A percentile compares a stretch with the other conserved stretches of the same genome.
These are phyloP conservation scores for Trisateles emortualis DNA, from an alignment of 2,888 invertebrate species.

Conservation along the genomic window DNA sequence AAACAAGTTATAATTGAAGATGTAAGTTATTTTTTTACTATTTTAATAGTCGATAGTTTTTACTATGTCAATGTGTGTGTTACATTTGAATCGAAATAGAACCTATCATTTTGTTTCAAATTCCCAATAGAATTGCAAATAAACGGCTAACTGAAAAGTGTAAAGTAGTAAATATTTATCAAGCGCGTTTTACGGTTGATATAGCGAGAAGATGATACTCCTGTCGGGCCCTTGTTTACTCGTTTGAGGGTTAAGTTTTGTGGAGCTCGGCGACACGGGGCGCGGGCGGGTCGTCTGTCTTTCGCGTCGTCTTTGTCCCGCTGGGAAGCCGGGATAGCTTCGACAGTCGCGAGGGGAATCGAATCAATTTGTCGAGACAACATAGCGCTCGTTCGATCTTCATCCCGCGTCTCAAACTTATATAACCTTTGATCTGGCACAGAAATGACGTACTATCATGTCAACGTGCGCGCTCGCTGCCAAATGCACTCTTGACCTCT, in stretches of 20 bases:
- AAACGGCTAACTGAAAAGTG: constrained; percentile 12
- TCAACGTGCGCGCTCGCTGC: constrained; percentile 28
- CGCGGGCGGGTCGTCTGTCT: constrained; percentile 39
- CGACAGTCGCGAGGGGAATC: constrained; percentile 70
- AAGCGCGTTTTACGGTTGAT: constrained; percentile 51
- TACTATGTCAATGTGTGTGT: no score
- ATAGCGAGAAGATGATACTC: constrained; percentile 47
- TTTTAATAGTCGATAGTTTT: no score
- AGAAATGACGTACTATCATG: constrained; percentile 35
- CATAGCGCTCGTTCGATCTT: constrained; percentile 66
- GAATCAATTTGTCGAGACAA: constrained; percentile 79
- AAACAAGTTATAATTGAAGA: background rate
- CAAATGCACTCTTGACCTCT: constrained; percentile 52
- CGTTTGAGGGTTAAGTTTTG: constrained; percentile 19
- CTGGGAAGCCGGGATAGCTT: constrained; percentile 52
- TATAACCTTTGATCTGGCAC: constrained; percentile 41
- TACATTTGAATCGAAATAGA: background rate
- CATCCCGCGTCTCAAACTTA: constrained; percentile 62
- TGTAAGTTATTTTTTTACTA: constrained; percentile 1
- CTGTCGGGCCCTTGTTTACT: constrained; percentile 42
- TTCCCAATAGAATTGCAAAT: background rate
- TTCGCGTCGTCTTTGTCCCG: constrained; percentile 36
- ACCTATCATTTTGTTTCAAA: background rate
- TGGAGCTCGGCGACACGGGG: constrained; percentile 30
- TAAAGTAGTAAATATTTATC: constrained; percentile 48